Evolutionary conservation across 2,797 vertebrate species (phyloP), one percentile per base, ranked within the genome.

Genomic region (Neostethus bicornis): DNA sequence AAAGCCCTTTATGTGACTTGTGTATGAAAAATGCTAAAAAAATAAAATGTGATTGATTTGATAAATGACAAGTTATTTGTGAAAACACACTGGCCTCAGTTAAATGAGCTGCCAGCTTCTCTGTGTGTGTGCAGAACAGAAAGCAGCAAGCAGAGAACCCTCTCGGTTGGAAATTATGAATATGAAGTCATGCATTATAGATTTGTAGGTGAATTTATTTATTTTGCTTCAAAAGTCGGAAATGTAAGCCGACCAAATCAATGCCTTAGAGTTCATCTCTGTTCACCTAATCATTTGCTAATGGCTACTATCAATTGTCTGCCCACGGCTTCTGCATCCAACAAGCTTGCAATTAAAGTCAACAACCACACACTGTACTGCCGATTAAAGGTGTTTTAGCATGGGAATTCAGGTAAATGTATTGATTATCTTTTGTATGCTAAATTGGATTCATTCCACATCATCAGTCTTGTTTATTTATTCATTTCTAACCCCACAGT

Each of bases 281-380:
- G 90, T 91, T 90, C 77, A 83, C 80, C 87, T 92, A 92, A 92
- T 91, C 90, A 92, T 93, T 91, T 77, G 84, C 90, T 92, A 92
- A 93, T 92, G 90, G 89, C 89, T 73, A 86, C 89, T 90, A 92
- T 93, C 91, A 92, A 91, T 92, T 92, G 87, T 88, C 77, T 75
- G 86, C 86, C 77, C 73, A 79, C 70, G 53, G 88, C 75, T 68
- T 68, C 73, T 61, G 70, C 83, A 85, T 80, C 75, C 83, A 80
- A 70, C 85, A 68, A 73, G 73, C 66, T 75, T 77, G 87, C 91
- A 92, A 92, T 92, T 92, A 91, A 88, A 90, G 81, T 80, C 83
- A 89, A 88, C 86, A 84, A 76, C 84, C 84, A 54, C 81, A 84
- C 79, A 85, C 80, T 80, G 84, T 86, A 82, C 72, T 60, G 82